Evolutionary conservation across 2,888 invertebrate species (phyloP).

Genomic region (Quadroppia sp.): DNA sequence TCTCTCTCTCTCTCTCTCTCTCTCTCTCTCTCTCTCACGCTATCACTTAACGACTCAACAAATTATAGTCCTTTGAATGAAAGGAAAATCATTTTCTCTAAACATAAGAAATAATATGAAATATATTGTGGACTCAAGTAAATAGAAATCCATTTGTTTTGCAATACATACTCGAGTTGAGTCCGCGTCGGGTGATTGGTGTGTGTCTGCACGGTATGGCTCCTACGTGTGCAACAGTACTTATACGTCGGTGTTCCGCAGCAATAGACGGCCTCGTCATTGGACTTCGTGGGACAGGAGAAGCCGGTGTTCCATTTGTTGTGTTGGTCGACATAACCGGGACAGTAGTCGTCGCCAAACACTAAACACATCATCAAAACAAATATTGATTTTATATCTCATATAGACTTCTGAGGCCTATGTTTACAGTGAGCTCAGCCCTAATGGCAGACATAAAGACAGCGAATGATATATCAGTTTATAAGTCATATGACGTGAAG

Average conservation of each 20-base stretch:
- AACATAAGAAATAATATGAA: background rate
- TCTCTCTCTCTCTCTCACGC: too few species aligned
- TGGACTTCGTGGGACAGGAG: conserved; percentile 52
- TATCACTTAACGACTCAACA: too few species aligned
- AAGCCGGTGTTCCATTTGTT: conserved; percentile 55
- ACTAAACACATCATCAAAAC: conserved; percentile 49
- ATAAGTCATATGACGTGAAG: background rate
- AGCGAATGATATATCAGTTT: conserved; percentile 25
- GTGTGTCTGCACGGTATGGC: conserved; percentile 23
- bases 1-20: too few species aligned
- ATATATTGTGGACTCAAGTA: background rate
- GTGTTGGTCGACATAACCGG: conserved; percentile 53
- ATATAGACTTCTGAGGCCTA: background rate
- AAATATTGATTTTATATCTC: conserved; percentile 38
- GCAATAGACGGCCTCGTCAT: conserved; percentile 52
- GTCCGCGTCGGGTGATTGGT: conserved; percentile 26
- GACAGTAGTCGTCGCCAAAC: conserved; percentile 53
- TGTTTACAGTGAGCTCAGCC: conserved; percentile 23
- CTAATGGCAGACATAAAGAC: background rate
- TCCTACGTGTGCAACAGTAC: conserved; percentile 52
- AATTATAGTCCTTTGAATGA: background rate
- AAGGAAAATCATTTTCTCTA: background rate
- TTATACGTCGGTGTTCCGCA: conserved; percentile 51
- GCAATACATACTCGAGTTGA: conserved; percentile 36
- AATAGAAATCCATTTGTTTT: too few species aligned